Evolutionary conservation across 2,797 vertebrate species (phyloP).

Genomic region (Valencia hispanica): DNA sequence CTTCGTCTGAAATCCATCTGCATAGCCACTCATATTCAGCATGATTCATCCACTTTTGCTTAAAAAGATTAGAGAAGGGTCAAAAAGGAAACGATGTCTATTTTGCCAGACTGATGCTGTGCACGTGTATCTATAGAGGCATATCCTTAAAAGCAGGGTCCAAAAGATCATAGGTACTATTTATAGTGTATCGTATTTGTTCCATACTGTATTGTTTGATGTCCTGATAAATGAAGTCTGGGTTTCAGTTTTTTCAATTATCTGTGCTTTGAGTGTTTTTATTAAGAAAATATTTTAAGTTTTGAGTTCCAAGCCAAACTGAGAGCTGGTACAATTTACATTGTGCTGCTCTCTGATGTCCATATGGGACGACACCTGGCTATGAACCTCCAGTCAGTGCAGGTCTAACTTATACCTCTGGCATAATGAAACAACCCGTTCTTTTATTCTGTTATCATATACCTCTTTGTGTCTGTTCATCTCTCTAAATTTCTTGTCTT

Average conservation of each 20-base stretch:
- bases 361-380: background rate
- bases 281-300: background rate
- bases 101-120: constrained; percentile 31
- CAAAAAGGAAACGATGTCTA: constrained; percentile 1
- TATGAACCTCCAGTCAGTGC: background rate
- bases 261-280: background rate
- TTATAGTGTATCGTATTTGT: background rate
- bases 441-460: background rate
- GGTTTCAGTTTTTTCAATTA: background rate
- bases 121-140: constrained; percentile 41
- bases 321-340: background rate
- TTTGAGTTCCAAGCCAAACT: background rate
- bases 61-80: constrained; percentile 5
- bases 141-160: constrained; percentile 43
- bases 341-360: background rate
- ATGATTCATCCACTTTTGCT: constrained; percentile 8
- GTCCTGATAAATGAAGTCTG: background rate
- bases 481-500: constrained; percentile 30
- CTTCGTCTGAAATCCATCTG: background rate
- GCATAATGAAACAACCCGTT: background rate
- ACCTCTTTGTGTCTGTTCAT: background rate
- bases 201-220: background rate
- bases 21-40: background rate
- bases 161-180: constrained; percentile 22
- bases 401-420: background rate